Evolutionary conservation across 2,113 vertebrate genomes (phyloP).

Genomic region (Saguinus imperator): DNA sequence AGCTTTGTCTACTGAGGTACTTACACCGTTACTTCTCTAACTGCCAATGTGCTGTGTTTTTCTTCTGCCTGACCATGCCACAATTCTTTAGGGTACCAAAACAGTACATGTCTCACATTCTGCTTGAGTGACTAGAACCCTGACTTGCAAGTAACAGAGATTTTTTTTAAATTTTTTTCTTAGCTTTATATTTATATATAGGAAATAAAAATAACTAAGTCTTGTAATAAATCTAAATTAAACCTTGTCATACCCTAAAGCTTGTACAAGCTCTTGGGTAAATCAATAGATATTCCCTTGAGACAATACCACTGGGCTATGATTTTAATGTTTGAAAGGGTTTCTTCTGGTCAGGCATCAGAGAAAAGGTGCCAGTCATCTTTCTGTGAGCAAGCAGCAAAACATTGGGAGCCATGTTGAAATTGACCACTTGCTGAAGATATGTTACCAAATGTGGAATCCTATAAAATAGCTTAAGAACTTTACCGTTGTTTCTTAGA

Average conservation of each 20-base stretch:
- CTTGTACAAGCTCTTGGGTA: neutral
- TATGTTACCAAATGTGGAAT: neutral
- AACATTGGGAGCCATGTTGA: neutral
- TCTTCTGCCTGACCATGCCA: neutral
- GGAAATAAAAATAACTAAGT: neutral
- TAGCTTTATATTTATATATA: neutral
- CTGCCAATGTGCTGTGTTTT: neutral
- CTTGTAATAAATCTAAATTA: neutral
- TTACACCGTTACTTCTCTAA: neutral
- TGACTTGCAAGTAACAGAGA: neutral
- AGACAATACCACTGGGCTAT: neutral
- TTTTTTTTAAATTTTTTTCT: neutral
- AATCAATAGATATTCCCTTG: neutral
- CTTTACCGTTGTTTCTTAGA: neutral
- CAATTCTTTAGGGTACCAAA: neutral
- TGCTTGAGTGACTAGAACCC: neutral
- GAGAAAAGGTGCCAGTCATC: neutral
- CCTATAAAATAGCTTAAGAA: neutral
- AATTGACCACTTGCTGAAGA: neutral
- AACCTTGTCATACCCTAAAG: neutral
- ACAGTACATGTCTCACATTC: neutral
- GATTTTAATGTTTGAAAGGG: neutral
- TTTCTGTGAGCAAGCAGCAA: neutral
- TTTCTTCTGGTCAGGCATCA: neutral
- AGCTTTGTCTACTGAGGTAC: accelerated